Base-by-base conservation (phyloP, 2,797 vertebrate genomes). In the Morus bassanus region DNA sequence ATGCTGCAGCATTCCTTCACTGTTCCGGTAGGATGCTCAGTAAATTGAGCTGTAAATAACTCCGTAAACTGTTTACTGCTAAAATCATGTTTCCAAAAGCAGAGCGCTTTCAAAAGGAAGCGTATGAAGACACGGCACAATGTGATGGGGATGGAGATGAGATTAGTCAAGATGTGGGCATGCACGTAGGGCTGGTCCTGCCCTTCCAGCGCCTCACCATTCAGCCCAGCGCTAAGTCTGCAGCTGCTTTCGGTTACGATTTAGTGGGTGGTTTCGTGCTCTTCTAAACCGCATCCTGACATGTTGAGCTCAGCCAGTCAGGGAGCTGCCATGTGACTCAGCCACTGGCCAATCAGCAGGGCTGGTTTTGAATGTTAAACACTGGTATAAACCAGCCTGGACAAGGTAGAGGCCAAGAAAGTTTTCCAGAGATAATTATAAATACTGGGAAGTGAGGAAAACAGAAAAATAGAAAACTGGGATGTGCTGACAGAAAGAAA, bases 41-140 rank as follows among this genome's bases (percentile, higher is more conserved):
- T 27, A 80, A 95, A 89, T 57, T 39, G 91, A 92, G 72, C 87
- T 72, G 82, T 89, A 92, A 95, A 83, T 85, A 83, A 68, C 57
- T 46, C 53, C 9, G 2, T 64, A 61, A 91, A 89, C 61, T 64
- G 64, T 77, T 94, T 80, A 59, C 54, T 57, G 69, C 41, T 43
- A 57, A 53, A 88, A 65, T 22, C 11, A 6, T 11, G 33, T 39
- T 50, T 88, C 72, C 2, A 6, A 72, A 80, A 63, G 45, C 48
- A 24, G 48, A 65, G 68, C 70, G 68, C 45, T 85, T 61, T 41
- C 1, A 1, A 21, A 33, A 65, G 16, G 11, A 3, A 70, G 41
- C 1, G 61, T 4, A 0, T 5, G 23, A 46, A 64, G 67, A 18
- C 18, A 3, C 7, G 21, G 16, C 7, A 6, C 2, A 0, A 9